Conservation (phyloP, 2,888 invertebrate species). For the Ryuthela nishihirai region DNA sequence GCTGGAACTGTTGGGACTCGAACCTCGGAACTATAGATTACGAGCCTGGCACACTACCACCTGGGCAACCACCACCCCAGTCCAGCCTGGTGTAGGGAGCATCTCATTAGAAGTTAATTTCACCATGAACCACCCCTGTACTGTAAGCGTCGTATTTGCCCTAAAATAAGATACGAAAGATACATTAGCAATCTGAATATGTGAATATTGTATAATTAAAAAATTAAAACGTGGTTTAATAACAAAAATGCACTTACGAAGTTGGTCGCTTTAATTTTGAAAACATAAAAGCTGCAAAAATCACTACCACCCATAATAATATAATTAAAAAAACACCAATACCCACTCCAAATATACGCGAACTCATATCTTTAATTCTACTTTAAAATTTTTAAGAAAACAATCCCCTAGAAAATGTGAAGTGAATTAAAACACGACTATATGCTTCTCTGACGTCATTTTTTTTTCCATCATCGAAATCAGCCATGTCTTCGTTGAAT, state of each 20-base stretch:
- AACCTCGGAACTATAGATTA: too few species aligned
- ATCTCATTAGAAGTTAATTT: not conserved
- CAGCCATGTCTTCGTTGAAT: too few species aligned
- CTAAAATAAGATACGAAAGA: not conserved
- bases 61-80: not conserved
- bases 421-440: too few species aligned
- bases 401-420: too few species aligned
- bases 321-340: constrained; percentile 17
- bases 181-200: not conserved
- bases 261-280: constrained; percentile 26
- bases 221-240: too few species aligned
- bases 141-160: not conserved
- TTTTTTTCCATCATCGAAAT: too few species aligned
- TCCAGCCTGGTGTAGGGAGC: not conserved
- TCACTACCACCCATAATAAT: constrained; percentile 13
- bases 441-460: too few species aligned
- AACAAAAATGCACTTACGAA: constrained; percentile 20
- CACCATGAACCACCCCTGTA: not conserved
- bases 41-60: too few species aligned
- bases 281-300: constrained; percentile 9
- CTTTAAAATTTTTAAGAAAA: too few species aligned
- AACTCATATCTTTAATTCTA: constrained; percentile 25
- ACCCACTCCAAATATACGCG: constrained; percentile 24
- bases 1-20: too few species aligned
- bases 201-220: not conserved